phyloP scores from a whole-genome alignment of 2,113 vertebrate genomes.

The Spea bombifrons region DNA sequence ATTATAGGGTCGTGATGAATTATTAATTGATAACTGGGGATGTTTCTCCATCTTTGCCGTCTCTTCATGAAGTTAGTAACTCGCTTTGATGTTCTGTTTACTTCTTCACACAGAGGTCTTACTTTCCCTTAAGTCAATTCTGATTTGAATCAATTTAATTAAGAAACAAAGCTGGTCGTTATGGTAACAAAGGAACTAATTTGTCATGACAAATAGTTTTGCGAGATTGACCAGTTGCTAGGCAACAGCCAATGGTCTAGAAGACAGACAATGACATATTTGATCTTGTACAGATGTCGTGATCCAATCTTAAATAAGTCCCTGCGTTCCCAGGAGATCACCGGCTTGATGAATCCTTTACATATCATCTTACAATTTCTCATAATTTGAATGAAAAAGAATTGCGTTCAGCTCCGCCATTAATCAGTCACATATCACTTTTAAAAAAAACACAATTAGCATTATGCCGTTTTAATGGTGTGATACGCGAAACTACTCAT shows the following conservation, averaged over 20 bases:
- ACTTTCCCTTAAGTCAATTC: slow-evolving; percentile 73
- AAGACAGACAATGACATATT: slow-evolving; percentile 78
- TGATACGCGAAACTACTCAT: neutral
- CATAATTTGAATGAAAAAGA: neutral
- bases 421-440: slow-evolving; percentile 9
- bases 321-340: slow-evolving; percentile 60
- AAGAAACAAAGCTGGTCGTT: slow-evolving; percentile 95
- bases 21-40: slow-evolving; percentile 53
- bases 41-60: slow-evolving; percentile 25
- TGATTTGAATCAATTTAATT: slow-evolving; percentile 91
- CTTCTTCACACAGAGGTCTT: slow-evolving; percentile 58
- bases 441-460: slow-evolving; percentile 4
- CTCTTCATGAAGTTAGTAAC: slow-evolving; percentile 11
- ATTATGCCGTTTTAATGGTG: neutral
- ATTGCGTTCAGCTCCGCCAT: neutral
- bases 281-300: slow-evolving; percentile 76
- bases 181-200: slow-evolving; percentile 91
- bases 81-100: slow-evolving; percentile 57
- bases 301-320: slow-evolving; percentile 67
- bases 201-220: slow-evolving; percentile 85
- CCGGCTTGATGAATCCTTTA: slow-evolving; percentile 52
- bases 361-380: slow-evolving; percentile 52
- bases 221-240: slow-evolving; percentile 85
- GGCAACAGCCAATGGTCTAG: slow-evolving; percentile 83
- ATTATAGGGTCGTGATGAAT: neutral